A percentile compares a stretch with the other conserved stretches of the same genome.
Evolutionary conservation across 2,113 vertebrate genomes (phyloP).

Genomic region (Pterocles burchelli): DNA sequence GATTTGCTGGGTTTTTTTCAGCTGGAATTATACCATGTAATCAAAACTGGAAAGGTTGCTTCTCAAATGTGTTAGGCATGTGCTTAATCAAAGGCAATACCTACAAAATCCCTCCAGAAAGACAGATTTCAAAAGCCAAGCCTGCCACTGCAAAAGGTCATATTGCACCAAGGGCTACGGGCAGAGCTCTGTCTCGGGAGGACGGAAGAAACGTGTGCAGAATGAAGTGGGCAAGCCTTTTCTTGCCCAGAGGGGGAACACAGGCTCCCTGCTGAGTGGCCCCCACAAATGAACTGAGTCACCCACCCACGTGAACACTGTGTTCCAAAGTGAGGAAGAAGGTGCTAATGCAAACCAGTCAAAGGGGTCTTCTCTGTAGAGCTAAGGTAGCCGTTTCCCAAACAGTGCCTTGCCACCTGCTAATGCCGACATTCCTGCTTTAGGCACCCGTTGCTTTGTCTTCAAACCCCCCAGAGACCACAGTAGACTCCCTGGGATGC

Average conservation of each 20-base stretch:
- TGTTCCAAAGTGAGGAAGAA: not conserved
- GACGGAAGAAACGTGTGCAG: not conserved
- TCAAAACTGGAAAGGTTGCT: not conserved
- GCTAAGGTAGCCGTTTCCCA: not conserved
- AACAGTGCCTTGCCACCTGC: not conserved
- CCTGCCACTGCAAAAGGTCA: not conserved
- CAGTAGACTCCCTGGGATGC: not conserved
- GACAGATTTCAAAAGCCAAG: not conserved
- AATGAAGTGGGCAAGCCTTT: not conserved
- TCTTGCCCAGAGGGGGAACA: not conserved
- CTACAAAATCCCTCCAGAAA: too few species aligned
- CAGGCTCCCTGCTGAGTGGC: not conserved
- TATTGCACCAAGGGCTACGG: not conserved
- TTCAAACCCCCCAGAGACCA: not conserved
- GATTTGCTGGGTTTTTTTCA: too few species aligned
- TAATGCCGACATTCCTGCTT: not conserved
- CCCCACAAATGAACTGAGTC: not conserved
- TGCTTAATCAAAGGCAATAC: too few species aligned
- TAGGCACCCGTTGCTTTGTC: not conserved
- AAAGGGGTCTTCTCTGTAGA: not conserved
- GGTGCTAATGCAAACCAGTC: not conserved
- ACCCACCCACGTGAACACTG: not conserved
- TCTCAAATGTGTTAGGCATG: not conserved
- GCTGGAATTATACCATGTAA: too few species aligned
- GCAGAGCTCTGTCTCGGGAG: not conserved